Evolutionary conservation across 2,888 invertebrate species (phyloP).

Genomic region (Hydropsyche betteni): DNA sequence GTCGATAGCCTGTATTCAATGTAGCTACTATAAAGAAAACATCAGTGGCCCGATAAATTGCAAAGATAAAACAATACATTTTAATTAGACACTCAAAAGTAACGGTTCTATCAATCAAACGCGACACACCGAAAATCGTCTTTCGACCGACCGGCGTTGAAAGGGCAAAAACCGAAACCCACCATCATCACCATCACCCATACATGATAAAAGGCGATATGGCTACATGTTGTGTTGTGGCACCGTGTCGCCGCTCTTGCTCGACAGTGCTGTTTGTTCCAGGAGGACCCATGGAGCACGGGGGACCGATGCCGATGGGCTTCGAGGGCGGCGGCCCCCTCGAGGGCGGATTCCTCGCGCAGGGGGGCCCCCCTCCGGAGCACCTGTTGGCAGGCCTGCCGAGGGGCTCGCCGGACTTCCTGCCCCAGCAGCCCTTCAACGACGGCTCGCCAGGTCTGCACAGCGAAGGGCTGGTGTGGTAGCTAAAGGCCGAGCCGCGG

Average conservation of each 20-base stretch:
- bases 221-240: slow-evolving; percentile 9
- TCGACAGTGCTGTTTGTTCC: slow-evolving; percentile 53
- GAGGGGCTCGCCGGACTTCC: slow-evolving; percentile 80
- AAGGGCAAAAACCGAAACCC: not conserved
- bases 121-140: too few species aligned
- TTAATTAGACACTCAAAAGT: too few species aligned
- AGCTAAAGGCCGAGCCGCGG: slow-evolving; percentile 70
- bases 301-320: slow-evolving; percentile 71
- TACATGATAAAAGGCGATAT: not conserved
- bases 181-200: too few species aligned
- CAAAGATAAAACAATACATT: too few species aligned
- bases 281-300: slow-evolving; percentile 79
- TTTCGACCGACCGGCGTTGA: not conserved
- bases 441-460: slow-evolving; percentile 62
- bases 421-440: slow-evolving; percentile 59
- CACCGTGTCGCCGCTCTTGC: not conserved
- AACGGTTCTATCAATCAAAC: too few species aligned
- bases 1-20: too few species aligned
- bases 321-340: slow-evolving; percentile 60
- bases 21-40: too few species aligned
- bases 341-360: slow-evolving; percentile 53
- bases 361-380: slow-evolving; percentile 69
- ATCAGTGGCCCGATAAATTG: too few species aligned
- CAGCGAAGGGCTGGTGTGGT: slow-evolving; percentile 66
- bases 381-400: slow-evolving; percentile 72